A percentile compares a stretch with the other conserved stretches of the same genome.
Conservation (phyloP, 2,113 vertebrate genomes). For the Redunca redunca region DNA sequence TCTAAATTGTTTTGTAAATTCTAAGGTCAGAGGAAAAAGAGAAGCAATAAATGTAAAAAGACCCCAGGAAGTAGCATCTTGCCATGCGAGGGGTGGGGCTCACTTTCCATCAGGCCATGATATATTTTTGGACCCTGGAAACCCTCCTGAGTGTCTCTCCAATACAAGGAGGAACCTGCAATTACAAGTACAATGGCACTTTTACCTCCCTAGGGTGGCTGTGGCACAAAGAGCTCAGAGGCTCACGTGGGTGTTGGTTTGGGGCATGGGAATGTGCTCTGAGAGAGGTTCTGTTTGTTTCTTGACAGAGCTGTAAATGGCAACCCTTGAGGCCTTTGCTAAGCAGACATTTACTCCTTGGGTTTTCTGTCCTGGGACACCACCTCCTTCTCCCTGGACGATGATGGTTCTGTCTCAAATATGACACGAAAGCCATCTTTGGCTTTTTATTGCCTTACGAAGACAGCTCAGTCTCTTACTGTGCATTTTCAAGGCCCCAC, state of each 20-base stretch:
- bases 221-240: conserved; percentile 54
- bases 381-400: not conserved
- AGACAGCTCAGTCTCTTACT: not conserved
- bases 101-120: not conserved
- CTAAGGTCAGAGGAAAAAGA: not conserved
- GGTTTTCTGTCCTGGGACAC: not conserved
- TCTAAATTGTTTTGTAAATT: conserved; percentile 27
- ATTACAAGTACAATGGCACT: conserved; percentile 66
- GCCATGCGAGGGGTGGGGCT: not conserved
- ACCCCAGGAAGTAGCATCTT: conserved; percentile 51
- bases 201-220: conserved; percentile 70
- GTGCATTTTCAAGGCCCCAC: not conserved
- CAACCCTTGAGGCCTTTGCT: not conserved
- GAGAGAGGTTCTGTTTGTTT: conserved; percentile 7
- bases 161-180: conserved; percentile 72
- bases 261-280: not conserved
- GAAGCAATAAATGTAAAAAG: not conserved
- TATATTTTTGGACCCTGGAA: conserved; percentile 70
- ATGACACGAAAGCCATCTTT: not conserved
- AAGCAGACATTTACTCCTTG: not conserved
- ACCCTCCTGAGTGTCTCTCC: conserved; percentile 58
- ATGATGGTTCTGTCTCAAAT: not conserved
- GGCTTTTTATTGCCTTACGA: not conserved
- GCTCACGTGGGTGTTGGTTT: not conserved
- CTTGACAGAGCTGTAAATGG: not conserved